Base-by-base conservation (phyloP, 2,113 vertebrate genomes). In the Noturus placidus region DNA sequence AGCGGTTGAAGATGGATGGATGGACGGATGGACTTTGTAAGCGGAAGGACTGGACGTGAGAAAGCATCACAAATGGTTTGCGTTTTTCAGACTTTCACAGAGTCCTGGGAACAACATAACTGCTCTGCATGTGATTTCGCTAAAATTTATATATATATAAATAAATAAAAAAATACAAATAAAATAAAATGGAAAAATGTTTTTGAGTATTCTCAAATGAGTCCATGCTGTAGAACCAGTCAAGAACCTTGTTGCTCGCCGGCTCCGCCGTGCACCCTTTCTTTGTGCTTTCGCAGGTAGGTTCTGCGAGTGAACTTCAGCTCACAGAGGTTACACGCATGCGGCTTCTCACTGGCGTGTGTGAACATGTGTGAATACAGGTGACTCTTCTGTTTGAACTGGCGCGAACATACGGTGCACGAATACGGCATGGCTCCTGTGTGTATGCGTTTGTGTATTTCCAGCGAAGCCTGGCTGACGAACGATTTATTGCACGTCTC, bases 371-470 rank as follows among this genome's bases (percentile, higher is more conserved):
- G 88, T 3, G 82, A 38, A n/a, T 74, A 50, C 63, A 84, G 77
- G 38, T 85, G 86, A 42, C 88, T 87, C 15, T n/a, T 50, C 86
- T 82, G 86, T 22, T 83, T 80, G 56, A 89, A 89, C 38, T 35
- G 30, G n/a, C 86, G 86, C 15, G 69, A 30, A 25, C 90, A 91
- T 0, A 86, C 6, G 6, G 6, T 1, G 14, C 90, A 91, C 9
- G 74, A 56, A 35, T 61, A 90, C 0, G 89, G 90, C 52, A 33
- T 86, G 25, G 56, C 82, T 2, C 89, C 90, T 0, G 88, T 87
- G 84, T 91, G 90, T 9, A 89, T 81, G 13, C 89, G 87, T 70
- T 79, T 87, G 77, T 91, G 90, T 10, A 67, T 81, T 84, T 84
- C 83, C 52, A 90, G 89, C 27, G 70, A 65, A 38, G 84, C 25